phyloP scores from a whole-genome alignment of 2,797 vertebrate species.

The Premnoplex brunnescens region DNA sequence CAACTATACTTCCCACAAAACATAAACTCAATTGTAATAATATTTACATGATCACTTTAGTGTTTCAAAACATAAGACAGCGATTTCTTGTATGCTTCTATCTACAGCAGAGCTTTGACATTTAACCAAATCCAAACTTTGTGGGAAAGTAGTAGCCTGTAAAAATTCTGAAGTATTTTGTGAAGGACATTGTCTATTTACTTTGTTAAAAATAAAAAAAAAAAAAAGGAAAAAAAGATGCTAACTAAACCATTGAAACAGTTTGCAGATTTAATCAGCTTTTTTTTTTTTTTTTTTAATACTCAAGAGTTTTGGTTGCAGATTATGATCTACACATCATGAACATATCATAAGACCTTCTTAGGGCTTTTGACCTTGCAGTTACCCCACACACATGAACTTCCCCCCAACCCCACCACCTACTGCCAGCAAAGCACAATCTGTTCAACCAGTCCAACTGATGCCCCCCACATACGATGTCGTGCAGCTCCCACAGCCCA shows the following conservation, averaged over 20 bases:
- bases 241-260: background rate
- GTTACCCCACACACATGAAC: fast-evolving
- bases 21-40: background rate
- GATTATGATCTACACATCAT: background rate
- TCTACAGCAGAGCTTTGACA: background rate
- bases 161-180: background rate
- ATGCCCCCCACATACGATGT: fast-evolving
- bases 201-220: background rate
- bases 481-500: background rate
- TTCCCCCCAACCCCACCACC: background rate
- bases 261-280: background rate
- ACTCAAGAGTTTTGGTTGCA: background rate
- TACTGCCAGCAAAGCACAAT: fast-evolving
- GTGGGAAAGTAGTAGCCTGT: background rate
- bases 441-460: background rate
- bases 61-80: background rate
- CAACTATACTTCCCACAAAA: background rate
- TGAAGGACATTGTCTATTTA: background rate
- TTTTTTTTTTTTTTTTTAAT: background rate
- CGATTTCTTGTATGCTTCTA: background rate
- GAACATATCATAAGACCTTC: background rate
- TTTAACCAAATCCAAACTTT: background rate
- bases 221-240: background rate
- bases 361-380: background rate
- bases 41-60: background rate